phyloP scores from a whole-genome alignment of 2,888 invertebrate genomes.

The Himalopsyche kuldschensis region DNA sequence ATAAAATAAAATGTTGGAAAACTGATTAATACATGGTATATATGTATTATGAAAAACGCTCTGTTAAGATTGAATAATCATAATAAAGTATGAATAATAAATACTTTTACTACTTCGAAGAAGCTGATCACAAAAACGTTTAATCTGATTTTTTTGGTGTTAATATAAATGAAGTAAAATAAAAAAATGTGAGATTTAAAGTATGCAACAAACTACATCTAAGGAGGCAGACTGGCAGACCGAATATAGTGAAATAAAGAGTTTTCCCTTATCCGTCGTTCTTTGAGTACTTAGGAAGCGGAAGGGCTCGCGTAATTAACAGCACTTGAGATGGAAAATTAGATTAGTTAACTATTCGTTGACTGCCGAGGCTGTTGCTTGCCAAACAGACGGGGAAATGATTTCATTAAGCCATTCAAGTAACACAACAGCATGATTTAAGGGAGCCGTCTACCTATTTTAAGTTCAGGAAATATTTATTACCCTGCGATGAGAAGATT shows the following conservation, averaged over 20 bases:
- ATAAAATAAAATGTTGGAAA: too few species aligned
- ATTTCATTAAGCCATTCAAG: neutral
- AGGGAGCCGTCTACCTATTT: neutral
- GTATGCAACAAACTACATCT: neutral
- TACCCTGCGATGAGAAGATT: neutral
- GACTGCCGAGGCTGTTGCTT: neutral
- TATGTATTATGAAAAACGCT: too few species aligned
- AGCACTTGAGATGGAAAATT: constrained; percentile 36
- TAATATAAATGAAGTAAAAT: too few species aligned
- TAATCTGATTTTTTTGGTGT: too few species aligned
- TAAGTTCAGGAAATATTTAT: neutral
- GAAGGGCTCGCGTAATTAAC: constrained; percentile 25
- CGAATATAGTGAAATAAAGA: neutral
- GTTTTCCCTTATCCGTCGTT: neutral
- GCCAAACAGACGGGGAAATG: neutral
- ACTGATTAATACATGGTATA: too few species aligned
- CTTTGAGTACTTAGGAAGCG: neutral
- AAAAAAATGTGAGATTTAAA: neutral
- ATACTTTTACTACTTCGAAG: too few species aligned
- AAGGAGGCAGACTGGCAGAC: neutral
- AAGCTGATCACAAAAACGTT: too few species aligned
- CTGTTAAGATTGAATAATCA: too few species aligned
- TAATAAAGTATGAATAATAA: too few species aligned
- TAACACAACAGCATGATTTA: neutral
- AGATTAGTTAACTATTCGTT: constrained; percentile 8